phyloP scores from a whole-genome alignment of 2,113 vertebrate genomes.

The Corydoras maculifer region DNA sequence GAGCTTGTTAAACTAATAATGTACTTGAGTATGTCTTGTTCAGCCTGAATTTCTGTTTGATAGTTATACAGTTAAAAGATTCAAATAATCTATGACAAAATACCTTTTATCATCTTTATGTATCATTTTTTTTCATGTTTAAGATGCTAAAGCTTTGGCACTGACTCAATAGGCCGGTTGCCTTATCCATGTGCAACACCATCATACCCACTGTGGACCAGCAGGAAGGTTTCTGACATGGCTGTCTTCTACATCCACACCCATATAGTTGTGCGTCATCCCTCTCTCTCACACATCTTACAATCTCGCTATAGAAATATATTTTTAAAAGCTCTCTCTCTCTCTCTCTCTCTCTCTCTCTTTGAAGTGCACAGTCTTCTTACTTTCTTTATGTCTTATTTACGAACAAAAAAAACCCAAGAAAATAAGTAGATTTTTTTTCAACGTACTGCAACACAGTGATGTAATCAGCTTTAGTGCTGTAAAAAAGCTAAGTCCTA shows the following conservation, averaged over 20 bases:
- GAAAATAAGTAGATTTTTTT: too few species aligned
- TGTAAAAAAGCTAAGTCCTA: neutral
- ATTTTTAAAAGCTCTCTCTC: neutral
- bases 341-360: too few species aligned
- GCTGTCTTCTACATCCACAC: constrained; percentile 7
- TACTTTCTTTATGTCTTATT: too few species aligned
- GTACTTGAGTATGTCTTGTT: too few species aligned
- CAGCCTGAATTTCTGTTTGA: too few species aligned
- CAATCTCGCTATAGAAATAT: neutral
- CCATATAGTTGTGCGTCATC: constrained; percentile 23
- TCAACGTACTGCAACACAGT: too few species aligned
- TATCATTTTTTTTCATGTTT: neutral
- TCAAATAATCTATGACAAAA: constrained; percentile 4
- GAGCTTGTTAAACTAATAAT: too few species aligned
- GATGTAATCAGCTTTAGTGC: neutral
- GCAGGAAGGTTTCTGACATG: constrained; percentile 20
- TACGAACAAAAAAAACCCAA: too few species aligned
- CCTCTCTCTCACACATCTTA: constrained; percentile 13
- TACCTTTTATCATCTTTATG: constrained; percentile 1
- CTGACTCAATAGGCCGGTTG: constrained; percentile 21
- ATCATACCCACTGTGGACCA: constrained; percentile 24
- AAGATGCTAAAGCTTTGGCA: constrained; percentile 20
- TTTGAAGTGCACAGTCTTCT: too few species aligned
- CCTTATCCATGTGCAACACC: constrained; percentile 30
- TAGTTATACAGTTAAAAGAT: neutral